A percentile compares a stretch with the other conserved stretches of the same genome.
Evolutionary conservation across 2,113 vertebrate genomes (phyloP).

Genomic region (Siniperca knerii): DNA sequence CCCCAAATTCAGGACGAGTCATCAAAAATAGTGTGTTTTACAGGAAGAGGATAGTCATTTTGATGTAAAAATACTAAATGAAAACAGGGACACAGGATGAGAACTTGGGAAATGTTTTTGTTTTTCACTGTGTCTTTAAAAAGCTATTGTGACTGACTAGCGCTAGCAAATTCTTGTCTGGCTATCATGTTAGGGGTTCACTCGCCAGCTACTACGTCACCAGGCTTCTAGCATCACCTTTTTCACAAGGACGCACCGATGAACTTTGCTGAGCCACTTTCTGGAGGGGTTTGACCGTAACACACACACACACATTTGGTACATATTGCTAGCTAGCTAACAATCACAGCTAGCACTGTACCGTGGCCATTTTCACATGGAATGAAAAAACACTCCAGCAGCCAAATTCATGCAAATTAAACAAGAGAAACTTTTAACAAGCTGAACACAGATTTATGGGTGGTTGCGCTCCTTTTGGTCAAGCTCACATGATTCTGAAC

Average conservation of each 20-base stretch:
- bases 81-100: not conserved
- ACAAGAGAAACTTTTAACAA: not conserved
- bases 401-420: not conserved
- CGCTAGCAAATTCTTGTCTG: not conserved
- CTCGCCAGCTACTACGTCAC: not conserved
- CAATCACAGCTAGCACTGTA: not conserved
- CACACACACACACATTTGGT: not conserved
- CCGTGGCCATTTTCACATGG: not conserved
- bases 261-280: not conserved
- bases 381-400: not conserved
- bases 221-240: not conserved
- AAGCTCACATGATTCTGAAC: no score
- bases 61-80: not conserved
- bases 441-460: not conserved
- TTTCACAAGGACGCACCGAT: not conserved
- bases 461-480: not conserved
- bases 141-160: not conserved
- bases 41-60: no score
- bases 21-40: not conserved
- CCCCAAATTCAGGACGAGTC: not conserved
- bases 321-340: not conserved
- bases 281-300: not conserved
- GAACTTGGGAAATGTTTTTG: not conserved
- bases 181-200: not conserved
- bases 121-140: not conserved